These are phyloP conservation scores for Polydrusus tereticollis DNA, from an alignment of 2,888 invertebrate genomes.

Conservation along the genomic window DNA sequence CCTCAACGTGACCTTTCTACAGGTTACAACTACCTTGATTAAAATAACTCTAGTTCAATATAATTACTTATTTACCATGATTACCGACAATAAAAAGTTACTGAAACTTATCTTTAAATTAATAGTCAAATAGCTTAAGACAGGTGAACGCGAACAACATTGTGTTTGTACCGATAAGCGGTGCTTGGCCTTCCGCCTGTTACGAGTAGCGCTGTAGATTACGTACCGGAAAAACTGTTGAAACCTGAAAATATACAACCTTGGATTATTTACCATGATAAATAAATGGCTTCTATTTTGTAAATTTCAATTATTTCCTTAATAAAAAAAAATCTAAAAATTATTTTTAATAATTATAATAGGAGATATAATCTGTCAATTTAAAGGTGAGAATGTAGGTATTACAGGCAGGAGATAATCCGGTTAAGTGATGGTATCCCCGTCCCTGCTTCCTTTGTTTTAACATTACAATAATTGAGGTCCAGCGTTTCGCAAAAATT, in stretches of 20 bases:
- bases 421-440: too few species aligned
- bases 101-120: constrained; percentile 1
- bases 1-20: neutral
- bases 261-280: neutral
- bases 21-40: constrained; percentile 12
- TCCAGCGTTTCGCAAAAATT: too few species aligned
- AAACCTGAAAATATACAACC: neutral
- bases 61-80: neutral
- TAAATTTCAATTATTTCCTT: too few species aligned
- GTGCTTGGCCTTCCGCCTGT: constrained; percentile 1
- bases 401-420: too few species aligned
- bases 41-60: constrained; percentile 6
- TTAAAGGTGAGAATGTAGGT: too few species aligned
- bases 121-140: neutral
- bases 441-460: too few species aligned
- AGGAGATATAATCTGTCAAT: too few species aligned
- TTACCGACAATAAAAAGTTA: constrained; percentile 14
- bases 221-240: neutral
- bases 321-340: too few species aligned
- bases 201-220: neutral
- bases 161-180: neutral
- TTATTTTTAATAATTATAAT: too few species aligned
- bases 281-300: neutral
- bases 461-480: too few species aligned
- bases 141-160: neutral